A percentile compares a stretch with the other conserved stretches of the same genome.
phyloP scores from a whole-genome alignment of 2,113 vertebrate species.

The Elaphurus davidianus region DNA sequence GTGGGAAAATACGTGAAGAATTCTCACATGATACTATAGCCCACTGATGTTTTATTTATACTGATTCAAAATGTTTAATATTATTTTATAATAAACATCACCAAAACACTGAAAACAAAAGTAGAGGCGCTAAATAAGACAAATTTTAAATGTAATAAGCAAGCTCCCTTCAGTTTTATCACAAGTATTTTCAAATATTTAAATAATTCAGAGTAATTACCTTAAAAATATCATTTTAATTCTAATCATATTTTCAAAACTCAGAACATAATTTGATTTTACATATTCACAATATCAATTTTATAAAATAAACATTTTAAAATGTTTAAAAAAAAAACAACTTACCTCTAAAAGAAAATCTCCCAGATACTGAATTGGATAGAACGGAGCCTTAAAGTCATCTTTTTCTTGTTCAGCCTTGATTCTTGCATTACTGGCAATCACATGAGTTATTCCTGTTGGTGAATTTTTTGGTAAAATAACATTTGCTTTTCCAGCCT shows the following conservation, averaged over 20 bases:
- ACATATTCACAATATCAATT: not conserved
- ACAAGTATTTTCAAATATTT: not conserved
- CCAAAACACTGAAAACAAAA: not conserved
- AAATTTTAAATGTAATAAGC: constrained; percentile 4
- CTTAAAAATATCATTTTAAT: constrained; percentile 33
- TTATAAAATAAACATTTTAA: constrained; percentile 28
- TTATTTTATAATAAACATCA: not conserved
- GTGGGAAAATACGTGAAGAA: not conserved
- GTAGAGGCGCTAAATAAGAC: not conserved
- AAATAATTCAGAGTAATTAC: not conserved
- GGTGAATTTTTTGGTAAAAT: constrained; percentile 76
- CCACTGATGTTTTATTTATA: not conserved
- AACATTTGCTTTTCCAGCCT: constrained; percentile 90
- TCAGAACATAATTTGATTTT: not conserved
- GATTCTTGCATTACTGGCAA: constrained; percentile 78
- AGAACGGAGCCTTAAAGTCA: constrained; percentile 78
- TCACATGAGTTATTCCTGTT: constrained; percentile 87
- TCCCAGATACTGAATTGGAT: constrained; percentile 87
- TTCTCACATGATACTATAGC: not conserved
- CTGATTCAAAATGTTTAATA: not conserved
- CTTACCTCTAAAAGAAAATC: constrained; percentile 93
- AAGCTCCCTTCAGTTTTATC: not conserved
- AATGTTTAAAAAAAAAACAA: not conserved
- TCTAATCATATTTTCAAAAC: constrained; percentile 13
- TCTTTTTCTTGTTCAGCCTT: constrained; percentile 57